phyloP scores from a whole-genome alignment of 2,888 invertebrate species.

The Lithophane socia region DNA sequence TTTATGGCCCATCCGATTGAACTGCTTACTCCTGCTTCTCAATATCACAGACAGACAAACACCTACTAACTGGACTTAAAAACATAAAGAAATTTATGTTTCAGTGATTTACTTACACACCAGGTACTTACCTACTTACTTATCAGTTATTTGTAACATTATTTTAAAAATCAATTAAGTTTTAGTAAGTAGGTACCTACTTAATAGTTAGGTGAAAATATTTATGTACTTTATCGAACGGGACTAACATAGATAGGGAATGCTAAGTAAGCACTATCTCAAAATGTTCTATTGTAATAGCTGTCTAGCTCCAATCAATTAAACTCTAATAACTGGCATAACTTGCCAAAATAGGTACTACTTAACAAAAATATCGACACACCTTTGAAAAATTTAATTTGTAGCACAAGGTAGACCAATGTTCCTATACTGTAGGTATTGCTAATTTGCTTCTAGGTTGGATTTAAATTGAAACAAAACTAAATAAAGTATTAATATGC shows the following conservation, averaged over 20 bases:
- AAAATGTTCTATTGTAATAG: conserved; percentile 6
- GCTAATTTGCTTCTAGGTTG: neutral
- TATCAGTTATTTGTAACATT: conserved; percentile 14
- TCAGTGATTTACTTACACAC: conserved; percentile 20
- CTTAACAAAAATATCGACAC: neutral
- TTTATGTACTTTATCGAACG: neutral
- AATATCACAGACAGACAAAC: conserved; percentile 59
- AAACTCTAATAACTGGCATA: neutral
- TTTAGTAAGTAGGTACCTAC: neutral
- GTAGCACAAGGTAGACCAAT: neutral
- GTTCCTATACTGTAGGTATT: neutral
- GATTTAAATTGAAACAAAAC: conserved; percentile 12
- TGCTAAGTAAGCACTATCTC: neutral
- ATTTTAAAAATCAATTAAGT: conserved; percentile 6
- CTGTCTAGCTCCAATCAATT: conserved; percentile 1
- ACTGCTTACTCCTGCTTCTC: conserved; percentile 67
- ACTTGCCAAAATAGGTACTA: neutral
- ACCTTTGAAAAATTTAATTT: neutral
- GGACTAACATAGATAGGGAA: conserved; percentile 32
- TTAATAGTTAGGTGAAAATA: neutral
- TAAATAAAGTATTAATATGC: conserved; percentile 29
- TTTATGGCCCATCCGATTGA: conserved; percentile 67
- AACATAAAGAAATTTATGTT: conserved; percentile 4
- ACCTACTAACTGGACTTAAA: conserved; percentile 11
- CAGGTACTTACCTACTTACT: no score